Base-by-base conservation (phyloP, 2,888 invertebrate genomes). In the Drosophila picticornis region DNA sequence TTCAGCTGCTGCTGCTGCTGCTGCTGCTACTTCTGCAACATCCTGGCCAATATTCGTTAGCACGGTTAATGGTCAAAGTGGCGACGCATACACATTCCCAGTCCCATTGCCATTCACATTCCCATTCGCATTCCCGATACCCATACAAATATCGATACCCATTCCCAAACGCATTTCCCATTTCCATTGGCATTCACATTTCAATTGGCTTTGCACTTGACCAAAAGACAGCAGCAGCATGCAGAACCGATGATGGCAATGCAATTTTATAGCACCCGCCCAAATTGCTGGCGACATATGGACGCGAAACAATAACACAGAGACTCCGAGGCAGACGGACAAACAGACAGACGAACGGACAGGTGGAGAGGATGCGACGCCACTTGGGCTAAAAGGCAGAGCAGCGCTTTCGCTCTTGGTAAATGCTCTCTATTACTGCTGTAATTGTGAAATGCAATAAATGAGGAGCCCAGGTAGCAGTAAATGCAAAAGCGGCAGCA, bases 221-320 rank as follows among this genome's bases (percentile, higher is more conserved):
- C 81, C 69, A 73, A 81, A 77, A 80, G 60, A 82, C 55, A 76
- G 59, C 19, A 27, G n/a, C 25, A 36, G n/a, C 40, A 64, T 22
- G 63, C 59, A 61, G 56, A 78, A 77, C 59, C 80, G 76, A 75
- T 70, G 75, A 75, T 43, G 63, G 59, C 80, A 65, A 76, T 81
- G 67, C 81, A 80, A 27, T 80, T 81, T 81, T 80, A 81, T 72
- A 48, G 83, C 75, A 63, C 34, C 46, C n/a, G 31, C n/a, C 61
- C 70, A 67, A 86, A 81, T 81, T 82, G 72, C 74, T 69, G 85
- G 84, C 85, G 84, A 85, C 85, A 88, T 85, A 88, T 88, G 84
- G 89, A 86, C 75, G 87, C 72, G 71, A 60, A 75, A 72, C 80
- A 72, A 79, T 78, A 62, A 66, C 43, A 67, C 31, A 7, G 25